Percentiles rank a stretch among this genome's conserved stretches.
Evolutionary conservation across 2,888 invertebrate genomes (phyloP).

Genomic region (Brenthis ino): DNA sequence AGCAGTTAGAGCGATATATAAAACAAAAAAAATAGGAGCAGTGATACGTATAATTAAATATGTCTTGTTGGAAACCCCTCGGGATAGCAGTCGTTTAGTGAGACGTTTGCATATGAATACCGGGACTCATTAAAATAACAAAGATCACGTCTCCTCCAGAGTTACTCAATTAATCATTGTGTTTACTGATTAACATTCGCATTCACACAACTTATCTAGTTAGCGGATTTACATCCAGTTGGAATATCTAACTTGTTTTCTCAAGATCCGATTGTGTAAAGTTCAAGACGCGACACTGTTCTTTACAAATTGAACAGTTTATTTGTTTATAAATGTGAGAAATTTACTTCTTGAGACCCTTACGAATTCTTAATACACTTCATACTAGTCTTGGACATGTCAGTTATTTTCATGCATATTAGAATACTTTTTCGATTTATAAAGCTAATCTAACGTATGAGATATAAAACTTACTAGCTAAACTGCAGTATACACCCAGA

Average conservation of each 20-base stretch:
- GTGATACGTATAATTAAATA: constrained; percentile 31
- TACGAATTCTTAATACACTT: too few relatives aligned
- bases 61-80: constrained; percentile 32
- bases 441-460: too few relatives aligned
- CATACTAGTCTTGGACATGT: too few relatives aligned
- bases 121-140: constrained; percentile 74
- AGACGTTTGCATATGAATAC: constrained; percentile 63
- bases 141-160: constrained; percentile 65
- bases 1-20: not conserved
- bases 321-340: not conserved
- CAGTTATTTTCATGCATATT: too few relatives aligned
- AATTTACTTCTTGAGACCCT: too few relatives aligned
- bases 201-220: constrained; percentile 62
- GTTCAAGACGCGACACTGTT: constrained; percentile 13
- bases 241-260: constrained; percentile 59
- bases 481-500: not conserved
- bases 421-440: too few relatives aligned
- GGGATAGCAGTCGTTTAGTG: constrained; percentile 40
- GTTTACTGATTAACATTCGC: constrained; percentile 72
- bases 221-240: constrained; percentile 72
- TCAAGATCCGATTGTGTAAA: constrained; percentile 44
- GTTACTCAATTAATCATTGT: constrained; percentile 79
- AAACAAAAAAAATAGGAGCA: not conserved
- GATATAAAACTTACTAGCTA: too few relatives aligned
- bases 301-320: not conserved